Percentiles rank a stretch among this genome's conserved stretches.
Conservation (phyloP, 1,140 invertebrate genomes). For the Sycophaga agraensis region DNA sequence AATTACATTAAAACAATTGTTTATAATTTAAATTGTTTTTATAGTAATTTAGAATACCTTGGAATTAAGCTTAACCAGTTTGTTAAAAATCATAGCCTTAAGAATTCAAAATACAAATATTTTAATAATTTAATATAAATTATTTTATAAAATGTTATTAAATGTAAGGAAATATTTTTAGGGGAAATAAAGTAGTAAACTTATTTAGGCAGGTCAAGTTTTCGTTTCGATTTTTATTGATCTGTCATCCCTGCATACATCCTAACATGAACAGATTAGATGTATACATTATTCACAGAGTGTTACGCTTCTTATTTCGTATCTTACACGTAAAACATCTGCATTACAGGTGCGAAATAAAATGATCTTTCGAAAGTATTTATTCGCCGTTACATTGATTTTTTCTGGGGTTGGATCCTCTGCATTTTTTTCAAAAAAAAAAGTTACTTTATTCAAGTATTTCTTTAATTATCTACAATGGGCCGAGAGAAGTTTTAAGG, state of each 20-base stretch:
- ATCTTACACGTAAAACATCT: conserved; percentile 45
- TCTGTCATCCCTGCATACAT: conserved; percentile 51
- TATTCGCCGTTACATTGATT: neutral
- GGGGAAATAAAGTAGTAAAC: neutral
- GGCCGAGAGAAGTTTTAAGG: conserved; percentile 53
- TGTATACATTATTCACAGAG: conserved; percentile 48
- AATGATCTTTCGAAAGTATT: conserved; percentile 37
- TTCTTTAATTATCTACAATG: conserved; percentile 58
- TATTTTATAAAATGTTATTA: neutral
- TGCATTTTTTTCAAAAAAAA: conserved; percentile 8
- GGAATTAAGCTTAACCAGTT: too few species aligned
- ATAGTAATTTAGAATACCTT: too few species aligned
- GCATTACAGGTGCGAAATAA: conserved; percentile 47
- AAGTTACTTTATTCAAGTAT: conserved; percentile 23
- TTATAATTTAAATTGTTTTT: too few species aligned
- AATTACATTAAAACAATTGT: too few species aligned
- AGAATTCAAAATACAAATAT: too few species aligned
- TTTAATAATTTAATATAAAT: too few species aligned
- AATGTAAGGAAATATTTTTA: neutral
- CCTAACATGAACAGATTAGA: conserved; percentile 57
- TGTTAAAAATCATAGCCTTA: too few species aligned
- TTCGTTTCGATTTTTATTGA: conserved; percentile 52
- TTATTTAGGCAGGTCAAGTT: conserved; percentile 36
- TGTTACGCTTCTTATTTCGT: conserved; percentile 39
- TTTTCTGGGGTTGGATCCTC: neutral